A percentile compares a stretch with the other conserved stretches of the same genome.
These are phyloP conservation scores for Bombyx mandarina DNA, from an alignment of 1,140 invertebrate genomes.

Conservation along the genomic window DNA sequence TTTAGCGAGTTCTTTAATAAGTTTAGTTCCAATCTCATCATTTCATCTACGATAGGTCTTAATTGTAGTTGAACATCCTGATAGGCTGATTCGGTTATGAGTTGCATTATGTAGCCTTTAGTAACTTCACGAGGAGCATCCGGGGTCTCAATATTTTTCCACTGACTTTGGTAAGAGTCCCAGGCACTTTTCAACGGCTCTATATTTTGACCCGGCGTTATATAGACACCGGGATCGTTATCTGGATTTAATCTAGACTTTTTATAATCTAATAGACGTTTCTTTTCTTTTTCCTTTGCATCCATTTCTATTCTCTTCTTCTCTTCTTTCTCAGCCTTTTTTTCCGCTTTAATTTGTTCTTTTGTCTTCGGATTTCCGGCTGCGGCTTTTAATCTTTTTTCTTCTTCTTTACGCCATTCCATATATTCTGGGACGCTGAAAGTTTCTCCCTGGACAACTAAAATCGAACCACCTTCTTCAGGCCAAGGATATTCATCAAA, in stretches of 20 bases:
- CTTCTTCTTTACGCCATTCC: slow-evolving; percentile 44
- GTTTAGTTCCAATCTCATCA: slow-evolving; percentile 53
- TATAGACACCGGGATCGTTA: slow-evolving; percentile 53
- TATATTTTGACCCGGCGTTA: slow-evolving; percentile 28
- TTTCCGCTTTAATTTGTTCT: slow-evolving; percentile 61
- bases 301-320: slow-evolving; percentile 41
- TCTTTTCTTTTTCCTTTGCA: slow-evolving; percentile 42
- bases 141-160: slow-evolving; percentile 37
- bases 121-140: slow-evolving; percentile 35
- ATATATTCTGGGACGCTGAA: slow-evolving; percentile 54
- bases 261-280: slow-evolving; percentile 47
- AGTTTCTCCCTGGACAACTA: slow-evolving; percentile 56
- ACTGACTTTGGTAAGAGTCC: slow-evolving; percentile 45
- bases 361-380: slow-evolving; percentile 40
- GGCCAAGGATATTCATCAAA: slow-evolving; percentile 62
- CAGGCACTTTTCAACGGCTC: slow-evolving; percentile 31
- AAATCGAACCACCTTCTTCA: slow-evolving; percentile 57
- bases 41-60: slow-evolving; percentile 54
- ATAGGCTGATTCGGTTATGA: slow-evolving; percentile 49
- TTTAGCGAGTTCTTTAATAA: slow-evolving; percentile 46
- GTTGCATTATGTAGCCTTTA: slow-evolving; percentile 41
- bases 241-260: slow-evolving; percentile 51
- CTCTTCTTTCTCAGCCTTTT: slow-evolving; percentile 39
- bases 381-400: slow-evolving; percentile 48
- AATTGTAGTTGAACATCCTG: slow-evolving; percentile 42